Evolutionary conservation across 1,140 invertebrate species (phyloP).

Genomic region (Dolichoris vasculosae): DNA sequence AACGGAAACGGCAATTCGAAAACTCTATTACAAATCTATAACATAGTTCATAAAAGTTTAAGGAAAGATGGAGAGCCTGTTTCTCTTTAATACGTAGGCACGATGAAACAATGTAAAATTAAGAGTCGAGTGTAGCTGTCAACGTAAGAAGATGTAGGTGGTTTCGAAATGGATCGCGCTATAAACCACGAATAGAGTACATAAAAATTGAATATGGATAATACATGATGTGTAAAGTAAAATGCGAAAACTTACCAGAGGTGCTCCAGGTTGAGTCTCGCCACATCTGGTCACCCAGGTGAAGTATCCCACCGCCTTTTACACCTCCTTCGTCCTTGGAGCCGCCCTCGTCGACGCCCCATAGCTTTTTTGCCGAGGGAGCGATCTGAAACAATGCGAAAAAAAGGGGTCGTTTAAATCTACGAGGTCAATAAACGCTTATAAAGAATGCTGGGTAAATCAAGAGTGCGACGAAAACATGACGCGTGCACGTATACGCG

Average conservation of each 20-base stretch:
- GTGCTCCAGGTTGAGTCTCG: constrained; percentile 90
- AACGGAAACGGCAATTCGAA: neutral
- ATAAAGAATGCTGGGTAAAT: neutral
- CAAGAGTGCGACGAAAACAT: neutral
- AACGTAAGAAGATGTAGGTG: neutral
- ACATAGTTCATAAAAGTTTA: neutral
- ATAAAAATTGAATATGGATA: neutral
- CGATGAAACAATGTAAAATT: neutral
- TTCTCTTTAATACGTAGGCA: no score
- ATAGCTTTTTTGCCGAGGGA: constrained; percentile 89
- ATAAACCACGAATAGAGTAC: neutral
- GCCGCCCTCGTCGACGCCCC: constrained; percentile 86
- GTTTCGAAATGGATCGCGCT: neutral
- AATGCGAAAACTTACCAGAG: constrained; percentile 77
- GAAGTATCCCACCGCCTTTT: constrained; percentile 80
- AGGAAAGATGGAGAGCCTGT: neutral
- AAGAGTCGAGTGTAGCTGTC: neutral
- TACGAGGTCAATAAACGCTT: constrained; percentile 42
- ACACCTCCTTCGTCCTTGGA: constrained; percentile 79
- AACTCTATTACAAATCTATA: neutral
- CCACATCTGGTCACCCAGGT: constrained; percentile 89
- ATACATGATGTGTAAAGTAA: neutral
- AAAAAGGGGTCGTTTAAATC: constrained; percentile 57
- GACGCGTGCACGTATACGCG: neutral
- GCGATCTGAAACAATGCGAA: constrained; percentile 82